A percentile compares a stretch with the other conserved stretches of the same genome.
Conservation (phyloP, 2,113 vertebrate species). For the Psophia crepitans region DNA sequence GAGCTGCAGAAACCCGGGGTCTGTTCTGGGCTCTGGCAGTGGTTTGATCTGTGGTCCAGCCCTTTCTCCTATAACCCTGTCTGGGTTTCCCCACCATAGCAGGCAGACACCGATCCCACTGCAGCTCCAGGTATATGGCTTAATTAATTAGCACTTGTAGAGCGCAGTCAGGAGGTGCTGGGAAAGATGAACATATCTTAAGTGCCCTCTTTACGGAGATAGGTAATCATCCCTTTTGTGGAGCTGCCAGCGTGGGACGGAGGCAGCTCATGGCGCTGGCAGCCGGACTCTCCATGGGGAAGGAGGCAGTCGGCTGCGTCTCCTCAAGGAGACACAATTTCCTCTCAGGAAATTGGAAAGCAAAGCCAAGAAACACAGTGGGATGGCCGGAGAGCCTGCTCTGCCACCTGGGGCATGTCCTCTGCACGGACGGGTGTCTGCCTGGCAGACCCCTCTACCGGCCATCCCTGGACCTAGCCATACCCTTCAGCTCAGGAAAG, state of each 20-base stretch:
- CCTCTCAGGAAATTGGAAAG: neutral
- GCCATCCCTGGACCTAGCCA: fast-evolving
- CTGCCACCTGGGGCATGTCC: neutral
- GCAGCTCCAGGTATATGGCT: neutral
- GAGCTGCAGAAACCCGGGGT: neutral
- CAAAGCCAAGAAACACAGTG: neutral
- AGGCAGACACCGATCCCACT: neutral
- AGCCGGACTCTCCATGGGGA: neutral
- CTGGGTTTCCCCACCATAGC: fast-evolving
- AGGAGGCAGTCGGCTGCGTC: fast-evolving
- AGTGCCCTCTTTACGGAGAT: neutral
- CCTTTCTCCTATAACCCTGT: neutral
- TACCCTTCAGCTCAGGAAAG: neutral
- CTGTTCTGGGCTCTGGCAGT: neutral
- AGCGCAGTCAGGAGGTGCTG: neutral
- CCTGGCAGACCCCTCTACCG: neutral
- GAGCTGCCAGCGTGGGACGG: neutral
- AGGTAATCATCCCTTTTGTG: neutral
- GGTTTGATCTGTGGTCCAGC: neutral
- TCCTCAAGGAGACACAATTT: neutral
- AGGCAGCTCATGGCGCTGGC: neutral
- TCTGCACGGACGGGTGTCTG: neutral
- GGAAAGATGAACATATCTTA: neutral
- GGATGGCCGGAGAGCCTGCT: neutral
- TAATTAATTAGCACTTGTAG: conserved; percentile 56